Conservation (phyloP, 2,113 vertebrate genomes). For the Rhea americana region DNA sequence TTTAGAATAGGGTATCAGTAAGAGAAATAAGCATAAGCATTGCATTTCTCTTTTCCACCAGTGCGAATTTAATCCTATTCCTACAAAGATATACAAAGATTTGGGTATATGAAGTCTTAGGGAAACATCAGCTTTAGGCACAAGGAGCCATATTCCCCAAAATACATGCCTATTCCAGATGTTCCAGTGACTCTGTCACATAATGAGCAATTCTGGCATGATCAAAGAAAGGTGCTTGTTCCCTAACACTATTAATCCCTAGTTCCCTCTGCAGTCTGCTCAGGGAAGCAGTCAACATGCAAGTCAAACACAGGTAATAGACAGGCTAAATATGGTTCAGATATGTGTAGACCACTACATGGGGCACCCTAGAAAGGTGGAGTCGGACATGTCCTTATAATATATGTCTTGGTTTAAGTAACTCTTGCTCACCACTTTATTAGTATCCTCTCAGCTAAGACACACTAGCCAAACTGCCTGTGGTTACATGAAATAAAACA, state of each 20-base stretch:
- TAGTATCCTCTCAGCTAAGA: background rate
- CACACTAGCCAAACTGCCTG: background rate
- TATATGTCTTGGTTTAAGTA: background rate
- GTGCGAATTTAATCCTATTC: background rate
- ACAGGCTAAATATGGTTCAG: background rate
- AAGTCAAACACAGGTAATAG: background rate
- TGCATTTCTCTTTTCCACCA: background rate
- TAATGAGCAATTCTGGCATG: background rate
- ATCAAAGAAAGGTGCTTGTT: background rate
- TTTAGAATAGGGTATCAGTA: background rate
- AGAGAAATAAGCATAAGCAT: background rate
- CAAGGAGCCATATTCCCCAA: background rate
- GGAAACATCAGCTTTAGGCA: background rate
- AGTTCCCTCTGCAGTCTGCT: background rate
- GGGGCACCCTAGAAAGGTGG: background rate
- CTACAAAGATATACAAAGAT: background rate
- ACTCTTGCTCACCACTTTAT: background rate
- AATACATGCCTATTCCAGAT: background rate
- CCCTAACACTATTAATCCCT: background rate
- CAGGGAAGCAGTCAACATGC: background rate
- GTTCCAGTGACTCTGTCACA: background rate
- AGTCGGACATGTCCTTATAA: background rate
- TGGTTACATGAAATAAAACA: background rate
- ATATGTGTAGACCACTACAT: background rate
- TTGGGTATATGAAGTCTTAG: background rate